phyloP scores from a whole-genome alignment of 2,888 invertebrate species.

The Xestia ashworthii region DNA sequence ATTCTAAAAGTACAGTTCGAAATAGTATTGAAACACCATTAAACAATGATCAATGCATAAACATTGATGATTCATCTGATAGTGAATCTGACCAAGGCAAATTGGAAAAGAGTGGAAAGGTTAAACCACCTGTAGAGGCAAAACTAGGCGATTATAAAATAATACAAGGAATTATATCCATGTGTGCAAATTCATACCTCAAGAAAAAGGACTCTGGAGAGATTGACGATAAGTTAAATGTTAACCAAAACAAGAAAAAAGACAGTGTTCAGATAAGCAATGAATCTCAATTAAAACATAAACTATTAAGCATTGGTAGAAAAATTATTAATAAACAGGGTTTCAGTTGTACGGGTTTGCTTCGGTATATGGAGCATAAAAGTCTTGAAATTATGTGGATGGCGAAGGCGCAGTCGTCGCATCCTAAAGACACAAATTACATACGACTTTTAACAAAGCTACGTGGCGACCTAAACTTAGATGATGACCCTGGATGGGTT shows the following conservation, averaged over 20 bases:
- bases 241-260: conserved; percentile 44
- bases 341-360: conserved; percentile 79
- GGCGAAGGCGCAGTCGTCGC: conserved; percentile 58
- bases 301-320: conserved; percentile 83
- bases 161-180: conserved; percentile 77
- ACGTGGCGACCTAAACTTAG: conserved; percentile 52
- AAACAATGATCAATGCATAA: conserved; percentile 74
- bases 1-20: conserved; percentile 26
- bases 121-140: conserved; percentile 51
- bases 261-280: conserved; percentile 46
- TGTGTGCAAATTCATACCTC: conserved; percentile 75
- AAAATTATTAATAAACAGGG: conserved; percentile 80
- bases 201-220: conserved; percentile 65
- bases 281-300: conserved; percentile 79
- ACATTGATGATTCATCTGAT: conserved; percentile 80
- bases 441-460: conserved; percentile 78
- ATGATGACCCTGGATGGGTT: conserved; percentile 71
- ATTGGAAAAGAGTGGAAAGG: conserved; percentile 37
- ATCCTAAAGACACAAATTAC: conserved; percentile 67
- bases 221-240: conserved; percentile 32
- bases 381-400: conserved; percentile 80
- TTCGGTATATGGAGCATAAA: conserved; percentile 82
- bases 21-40: conserved; percentile 26
- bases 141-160: conserved; percentile 67
- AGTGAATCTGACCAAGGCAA: conserved; percentile 67